These are phyloP conservation scores for Odontomachus brunneus DNA, from an alignment of 1,140 invertebrate genomes.

Conservation along the genomic window DNA sequence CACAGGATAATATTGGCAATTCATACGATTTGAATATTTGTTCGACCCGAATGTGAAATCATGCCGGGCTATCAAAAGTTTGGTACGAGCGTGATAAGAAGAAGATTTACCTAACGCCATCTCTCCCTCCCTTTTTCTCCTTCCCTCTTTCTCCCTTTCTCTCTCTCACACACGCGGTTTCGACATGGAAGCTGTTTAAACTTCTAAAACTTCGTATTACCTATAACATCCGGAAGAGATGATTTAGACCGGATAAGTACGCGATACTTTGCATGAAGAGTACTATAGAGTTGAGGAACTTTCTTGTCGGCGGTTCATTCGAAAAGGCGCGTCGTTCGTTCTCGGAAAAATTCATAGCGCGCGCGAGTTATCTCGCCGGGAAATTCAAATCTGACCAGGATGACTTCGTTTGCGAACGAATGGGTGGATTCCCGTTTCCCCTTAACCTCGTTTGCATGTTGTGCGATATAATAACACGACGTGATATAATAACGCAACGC, in stretches of 20 bases:
- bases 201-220: conserved; percentile 52
- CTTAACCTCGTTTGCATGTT: too few relatives aligned
- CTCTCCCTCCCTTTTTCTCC: background rate
- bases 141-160: background rate
- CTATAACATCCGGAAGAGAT: conserved; percentile 56
- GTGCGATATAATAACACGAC: too few relatives aligned
- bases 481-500: too few relatives aligned
- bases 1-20: conserved; percentile 3
- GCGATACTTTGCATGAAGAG: conserved; percentile 36
- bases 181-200: conserved; percentile 39
- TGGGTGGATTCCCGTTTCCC: too few relatives aligned
- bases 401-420: background rate
- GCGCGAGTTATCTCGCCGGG: conserved; percentile 8
- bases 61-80: conserved; percentile 52
- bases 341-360: conserved; percentile 25
- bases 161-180: conserved; percentile 3
- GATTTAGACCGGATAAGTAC: conserved; percentile 54
- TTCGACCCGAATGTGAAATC: conserved; percentile 32
- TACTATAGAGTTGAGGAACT: conserved; percentile 16
- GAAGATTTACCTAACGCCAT: conserved; percentile 40
- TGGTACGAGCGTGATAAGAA: conserved; percentile 33
- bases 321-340: too few relatives aligned
- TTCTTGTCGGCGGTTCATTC: conserved; percentile 2
- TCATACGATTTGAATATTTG: conserved; percentile 50
- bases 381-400: conserved; percentile 8